phyloP scores from a whole-genome alignment of 2,113 vertebrate genomes.

The Colaptes auratus region DNA sequence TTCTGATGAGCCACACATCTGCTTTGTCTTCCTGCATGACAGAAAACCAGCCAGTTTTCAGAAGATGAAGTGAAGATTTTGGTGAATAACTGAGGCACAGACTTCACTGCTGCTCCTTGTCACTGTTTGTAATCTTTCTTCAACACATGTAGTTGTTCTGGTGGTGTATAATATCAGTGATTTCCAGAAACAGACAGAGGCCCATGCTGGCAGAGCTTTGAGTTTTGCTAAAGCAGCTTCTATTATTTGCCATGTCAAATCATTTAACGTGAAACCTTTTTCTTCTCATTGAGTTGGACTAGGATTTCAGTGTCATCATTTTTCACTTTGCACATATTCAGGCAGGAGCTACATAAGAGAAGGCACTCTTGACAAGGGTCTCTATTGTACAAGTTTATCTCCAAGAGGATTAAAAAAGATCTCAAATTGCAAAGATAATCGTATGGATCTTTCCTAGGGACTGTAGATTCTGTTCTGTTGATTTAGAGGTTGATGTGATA shows the following conservation, averaged over 20 bases:
- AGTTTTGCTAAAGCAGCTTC: slow-evolving; percentile 7
- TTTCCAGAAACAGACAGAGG: not conserved
- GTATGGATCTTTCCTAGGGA: not conserved
- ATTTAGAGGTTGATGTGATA: slow-evolving; percentile 36
- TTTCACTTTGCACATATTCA: slow-evolving; percentile 3
- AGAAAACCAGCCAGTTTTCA: not conserved
- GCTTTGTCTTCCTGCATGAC: not conserved
- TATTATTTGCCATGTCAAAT: slow-evolving; percentile 8
- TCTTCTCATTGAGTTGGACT: not conserved
- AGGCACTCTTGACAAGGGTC: not conserved
- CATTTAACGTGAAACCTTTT: not conserved
- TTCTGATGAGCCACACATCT: not conserved
- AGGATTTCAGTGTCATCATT: not conserved
- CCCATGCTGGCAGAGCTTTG: not conserved
- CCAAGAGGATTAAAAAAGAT: slow-evolving; percentile 19
- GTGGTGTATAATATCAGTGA: not conserved
- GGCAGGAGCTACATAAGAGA: not conserved
- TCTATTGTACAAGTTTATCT: not conserved
- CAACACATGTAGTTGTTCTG: not conserved
- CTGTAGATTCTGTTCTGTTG: not conserved
- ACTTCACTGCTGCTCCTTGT: not conserved
- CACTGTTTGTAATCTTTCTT: not conserved
- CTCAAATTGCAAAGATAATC: slow-evolving; percentile 46
- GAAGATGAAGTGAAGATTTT: not conserved
- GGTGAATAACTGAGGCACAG: not conserved